phyloP scores from a whole-genome alignment of 2,113 vertebrate species.

The Isurus oxyrinchus region DNA sequence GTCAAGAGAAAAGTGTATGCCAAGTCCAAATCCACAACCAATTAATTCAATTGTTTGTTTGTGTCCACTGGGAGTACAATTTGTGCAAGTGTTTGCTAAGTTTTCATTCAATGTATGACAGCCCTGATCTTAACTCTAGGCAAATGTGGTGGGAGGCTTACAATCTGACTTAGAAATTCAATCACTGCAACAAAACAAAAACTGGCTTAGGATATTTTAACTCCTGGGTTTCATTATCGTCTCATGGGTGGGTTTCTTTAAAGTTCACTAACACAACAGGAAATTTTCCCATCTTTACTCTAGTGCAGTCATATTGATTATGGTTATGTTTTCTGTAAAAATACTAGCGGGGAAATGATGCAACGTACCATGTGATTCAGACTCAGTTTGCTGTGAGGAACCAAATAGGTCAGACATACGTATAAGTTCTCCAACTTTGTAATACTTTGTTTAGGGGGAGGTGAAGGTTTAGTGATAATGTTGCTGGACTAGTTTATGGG shows the following conservation, averaged over 20 bases:
- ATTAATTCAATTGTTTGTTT: neutral
- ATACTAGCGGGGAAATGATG: too few relatives aligned
- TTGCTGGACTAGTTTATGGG: too few relatives aligned
- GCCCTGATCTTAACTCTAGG: neutral
- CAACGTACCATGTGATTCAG: too few relatives aligned
- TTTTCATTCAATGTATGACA: neutral
- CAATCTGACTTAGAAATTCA: neutral
- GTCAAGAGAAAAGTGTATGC: neutral
- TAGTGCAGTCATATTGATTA: neutral
- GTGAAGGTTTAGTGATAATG: too few relatives aligned
- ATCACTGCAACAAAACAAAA: neutral
- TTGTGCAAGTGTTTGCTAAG: neutral
- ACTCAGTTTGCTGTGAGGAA: too few relatives aligned
- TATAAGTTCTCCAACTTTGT: too few relatives aligned
- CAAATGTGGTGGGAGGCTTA: neutral
- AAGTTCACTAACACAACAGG: neutral
- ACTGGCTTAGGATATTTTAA: neutral
- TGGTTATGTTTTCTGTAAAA: too few relatives aligned
- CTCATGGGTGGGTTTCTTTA: neutral
- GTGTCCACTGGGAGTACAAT: neutral
- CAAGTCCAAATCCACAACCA: neutral
- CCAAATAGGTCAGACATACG: too few relatives aligned
- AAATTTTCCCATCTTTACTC: neutral
- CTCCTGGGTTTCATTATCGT: neutral
- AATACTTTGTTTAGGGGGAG: too few relatives aligned